Conservation (phyloP, 2,888 invertebrate genomes). For the Thelaira solivaga region DNA sequence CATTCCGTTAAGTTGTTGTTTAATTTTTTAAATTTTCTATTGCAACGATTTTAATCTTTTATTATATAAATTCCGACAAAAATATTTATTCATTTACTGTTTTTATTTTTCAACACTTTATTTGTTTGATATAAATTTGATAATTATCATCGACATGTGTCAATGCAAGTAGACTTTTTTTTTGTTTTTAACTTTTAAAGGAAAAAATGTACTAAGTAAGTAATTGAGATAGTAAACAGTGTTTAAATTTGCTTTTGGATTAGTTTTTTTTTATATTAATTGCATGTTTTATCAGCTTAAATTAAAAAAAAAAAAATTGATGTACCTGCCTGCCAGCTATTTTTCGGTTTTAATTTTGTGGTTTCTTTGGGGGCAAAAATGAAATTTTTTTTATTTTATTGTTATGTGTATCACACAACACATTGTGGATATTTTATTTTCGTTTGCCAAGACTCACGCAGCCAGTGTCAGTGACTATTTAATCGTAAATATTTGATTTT, state of each 20-base stretch:
- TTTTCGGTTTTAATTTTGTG: not conserved
- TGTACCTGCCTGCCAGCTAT: no score
- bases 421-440: not conserved
- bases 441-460: constrained; percentile 16
- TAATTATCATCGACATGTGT: constrained; percentile 33
- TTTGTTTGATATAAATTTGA: constrained; percentile 3
- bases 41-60: not conserved
- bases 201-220: constrained; percentile 12
- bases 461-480: constrained; percentile 56
- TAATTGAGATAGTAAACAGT: constrained; percentile 35
- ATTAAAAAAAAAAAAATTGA: no score
- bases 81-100: not conserved
- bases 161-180: constrained; percentile 7
- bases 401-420: not conserved
- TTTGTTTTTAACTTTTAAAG: not conserved
- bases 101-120: not conserved
- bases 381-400: constrained; percentile 23
- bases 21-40: constrained; percentile 21
- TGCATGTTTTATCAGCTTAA: constrained; percentile 3
- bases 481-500: constrained; percentile 27
- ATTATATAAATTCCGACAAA: not conserved
- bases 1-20: constrained; percentile 5
- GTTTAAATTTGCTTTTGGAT: constrained; percentile 19
- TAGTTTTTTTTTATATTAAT: not conserved
- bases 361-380: not conserved